Percentiles rank a stretch among this genome's conserved stretches.
phyloP scores from a whole-genome alignment of 2,888 invertebrate genomes.

The Coelopa pilipes region DNA sequence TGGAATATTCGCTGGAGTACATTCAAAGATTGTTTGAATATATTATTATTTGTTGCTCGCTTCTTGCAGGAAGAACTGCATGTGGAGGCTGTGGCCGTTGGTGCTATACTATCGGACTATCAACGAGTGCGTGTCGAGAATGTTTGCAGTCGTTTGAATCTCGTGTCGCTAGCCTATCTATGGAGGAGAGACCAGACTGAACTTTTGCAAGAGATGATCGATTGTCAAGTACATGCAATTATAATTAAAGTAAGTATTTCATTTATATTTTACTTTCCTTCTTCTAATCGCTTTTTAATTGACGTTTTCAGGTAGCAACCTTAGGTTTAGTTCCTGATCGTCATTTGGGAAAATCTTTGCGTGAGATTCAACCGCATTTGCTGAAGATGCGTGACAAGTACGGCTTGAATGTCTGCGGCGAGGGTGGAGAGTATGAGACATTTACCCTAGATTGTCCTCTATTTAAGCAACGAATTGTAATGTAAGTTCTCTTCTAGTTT shows the following conservation, averaged over 20 bases:
- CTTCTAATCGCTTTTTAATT: conserved; percentile 11
- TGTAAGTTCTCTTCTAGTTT: conserved; percentile 76
- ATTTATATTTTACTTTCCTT: background rate
- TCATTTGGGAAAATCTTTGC: conserved; percentile 88
- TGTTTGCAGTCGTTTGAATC: conserved; percentile 93
- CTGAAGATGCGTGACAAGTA: conserved; percentile 91
- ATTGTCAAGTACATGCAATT: conserved; percentile 90
- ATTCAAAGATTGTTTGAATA: background rate
- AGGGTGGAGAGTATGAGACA: conserved; percentile 99
- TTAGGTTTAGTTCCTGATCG: conserved; percentile 87
- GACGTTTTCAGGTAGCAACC: conserved; percentile 74
- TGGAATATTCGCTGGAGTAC: background rate
- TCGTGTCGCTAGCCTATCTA: conserved; percentile 90
- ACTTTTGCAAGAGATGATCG: conserved; percentile 96
- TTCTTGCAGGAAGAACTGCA: conserved; percentile 70
- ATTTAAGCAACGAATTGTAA: conserved; percentile 87
- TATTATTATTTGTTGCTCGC: background rate
- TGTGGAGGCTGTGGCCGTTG: conserved; percentile 94
- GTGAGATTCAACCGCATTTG: conserved; percentile 88
- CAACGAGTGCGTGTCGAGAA: conserved; percentile 97
- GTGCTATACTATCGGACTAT: conserved; percentile 98
- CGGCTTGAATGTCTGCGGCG: conserved; percentile 95
- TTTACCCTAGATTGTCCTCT: conserved; percentile 97
- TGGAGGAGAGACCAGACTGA: conserved; percentile 97
- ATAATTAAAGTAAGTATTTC: conserved; percentile 84